phyloP scores from a whole-genome alignment of 1,140 invertebrate species.

The Drosophila littoralis region DNA sequence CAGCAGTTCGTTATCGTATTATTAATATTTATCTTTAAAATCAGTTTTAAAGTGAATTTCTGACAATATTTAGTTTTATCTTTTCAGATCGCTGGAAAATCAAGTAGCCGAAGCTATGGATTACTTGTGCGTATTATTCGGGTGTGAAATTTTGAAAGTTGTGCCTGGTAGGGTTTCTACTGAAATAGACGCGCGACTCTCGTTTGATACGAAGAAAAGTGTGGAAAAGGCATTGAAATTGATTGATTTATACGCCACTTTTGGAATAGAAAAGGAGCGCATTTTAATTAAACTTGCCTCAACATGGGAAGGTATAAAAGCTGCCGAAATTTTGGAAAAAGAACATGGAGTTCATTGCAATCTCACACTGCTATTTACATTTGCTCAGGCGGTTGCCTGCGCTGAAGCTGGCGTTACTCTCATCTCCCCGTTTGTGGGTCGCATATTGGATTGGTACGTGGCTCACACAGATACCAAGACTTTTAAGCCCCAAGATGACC shows the following conservation, averaged over 20 bases:
- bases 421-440: constrained; percentile 96
- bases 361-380: constrained; percentile 97
- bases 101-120: constrained; percentile 94
- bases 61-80: too few species aligned
- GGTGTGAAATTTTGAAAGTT: constrained; percentile 98
- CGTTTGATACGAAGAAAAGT: constrained; percentile 97
- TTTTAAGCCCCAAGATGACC: constrained; percentile 94
- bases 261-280: constrained; percentile 95
- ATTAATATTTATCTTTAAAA: too few species aligned
- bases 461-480: constrained; percentile 94
- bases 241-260: constrained; percentile 95
- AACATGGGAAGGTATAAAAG: constrained; percentile 99
- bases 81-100: constrained; percentile 85
- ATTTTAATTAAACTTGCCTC: constrained; percentile 99
- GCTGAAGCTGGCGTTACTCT: constrained; percentile 98
- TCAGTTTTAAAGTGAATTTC: too few species aligned
- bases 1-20: too few species aligned
- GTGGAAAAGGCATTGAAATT: constrained; percentile 95
- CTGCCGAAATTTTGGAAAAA: constrained; percentile 94
- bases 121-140: constrained; percentile 97
- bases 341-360: constrained; percentile 99
- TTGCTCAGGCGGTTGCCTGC: constrained; percentile 98
- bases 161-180: constrained; percentile 99
- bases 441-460: constrained; percentile 98
- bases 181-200: constrained; percentile 98